Evolutionary conservation across 2,888 invertebrate genomes (phyloP).

Genomic region (Hydrotaea cyrtoneurina): DNA sequence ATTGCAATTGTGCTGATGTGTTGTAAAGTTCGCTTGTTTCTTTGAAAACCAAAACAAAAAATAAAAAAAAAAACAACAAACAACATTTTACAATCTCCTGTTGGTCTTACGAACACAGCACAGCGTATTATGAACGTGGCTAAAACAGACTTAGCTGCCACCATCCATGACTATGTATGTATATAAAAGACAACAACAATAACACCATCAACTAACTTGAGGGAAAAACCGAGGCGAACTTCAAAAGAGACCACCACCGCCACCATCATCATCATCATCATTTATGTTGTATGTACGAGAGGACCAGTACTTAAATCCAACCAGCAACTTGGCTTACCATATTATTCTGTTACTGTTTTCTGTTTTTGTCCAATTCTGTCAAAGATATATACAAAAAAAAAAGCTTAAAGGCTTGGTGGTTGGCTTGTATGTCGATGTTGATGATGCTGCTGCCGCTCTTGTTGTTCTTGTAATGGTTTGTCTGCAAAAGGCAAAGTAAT

Average conservation of each 20-base stretch:
- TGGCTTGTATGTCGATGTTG: not conserved
- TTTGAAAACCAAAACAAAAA: too few relatives aligned
- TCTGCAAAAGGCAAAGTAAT: constrained; percentile 8
- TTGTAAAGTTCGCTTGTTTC: constrained; percentile 26
- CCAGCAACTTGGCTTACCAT: not conserved
- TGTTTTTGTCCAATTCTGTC: constrained; percentile 51
- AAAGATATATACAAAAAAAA: constrained; percentile 32
- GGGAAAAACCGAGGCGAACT: constrained; percentile 49
- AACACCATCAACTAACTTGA: not conserved
- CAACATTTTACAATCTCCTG: constrained; percentile 60
- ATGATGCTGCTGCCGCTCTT: not conserved
- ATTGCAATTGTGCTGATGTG: constrained; percentile 28
- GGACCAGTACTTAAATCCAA: constrained; percentile 11
- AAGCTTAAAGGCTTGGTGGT: constrained; percentile 63
- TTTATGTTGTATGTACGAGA: not conserved
- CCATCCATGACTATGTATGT: constrained; percentile 16
- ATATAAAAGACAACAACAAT: not conserved
- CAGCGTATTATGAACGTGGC: not conserved
- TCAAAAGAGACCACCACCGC: constrained; percentile 67
- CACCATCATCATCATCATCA: not conserved
- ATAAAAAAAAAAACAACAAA: constrained; percentile 8
- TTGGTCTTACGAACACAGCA: constrained; percentile 48
- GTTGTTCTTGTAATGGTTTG: constrained; percentile 18
- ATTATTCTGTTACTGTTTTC: constrained; percentile 52
- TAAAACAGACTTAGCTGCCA: constrained; percentile 42